Evolutionary conservation across 2,797 vertebrate genomes (phyloP), one percentile per base, ranked within the genome.

Genomic region (Pagetopsis macropterus): DNA sequence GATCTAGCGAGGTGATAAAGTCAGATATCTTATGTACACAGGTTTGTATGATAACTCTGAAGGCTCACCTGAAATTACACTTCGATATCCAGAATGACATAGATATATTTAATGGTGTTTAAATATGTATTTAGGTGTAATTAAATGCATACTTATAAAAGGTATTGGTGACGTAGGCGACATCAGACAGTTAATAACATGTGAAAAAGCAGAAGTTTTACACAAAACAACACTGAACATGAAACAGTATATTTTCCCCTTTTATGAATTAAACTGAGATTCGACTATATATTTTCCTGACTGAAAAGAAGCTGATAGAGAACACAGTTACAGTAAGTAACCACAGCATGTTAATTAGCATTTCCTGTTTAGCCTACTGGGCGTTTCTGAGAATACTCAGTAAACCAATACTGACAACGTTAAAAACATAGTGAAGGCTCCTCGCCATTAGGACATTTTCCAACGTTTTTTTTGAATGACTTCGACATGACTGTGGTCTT

Each of bases 331-430:
- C 27, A 46, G 19, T 2, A n/a, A 37, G n/a, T 37, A 2, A 13
- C 31, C 33, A 3, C 56, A 57, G 12, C 2, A 8, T 43, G 48
- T 8, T 23, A 58, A 64, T 76, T 3, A 50, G 50, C 12, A 17
- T 60, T 86, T 88, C 84, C 84, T 82, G 87, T 84, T 87, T 78
- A 21, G 21, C 21, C 21, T 21, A 69, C 72, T 45, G 84, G 58
- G 75, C 81, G 76, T 81, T 41, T 52, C 23, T 71, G 16, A 8
- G n/a, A 44, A 15, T 14, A 31, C 16, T 15, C 12, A n/a, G 21
- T 3, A 55, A 31, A 55, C 40, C 41, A 60, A 43, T 59, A 11
- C 31, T 2, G 0, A 21, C 19, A 40, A 48, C 1, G 3, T 1
- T 0, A 61, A 37, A 8, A 12, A 10, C 48, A 5, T 7, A 17